phyloP scores from a whole-genome alignment of 2,888 invertebrate species.

The Vanessa cardui region DNA sequence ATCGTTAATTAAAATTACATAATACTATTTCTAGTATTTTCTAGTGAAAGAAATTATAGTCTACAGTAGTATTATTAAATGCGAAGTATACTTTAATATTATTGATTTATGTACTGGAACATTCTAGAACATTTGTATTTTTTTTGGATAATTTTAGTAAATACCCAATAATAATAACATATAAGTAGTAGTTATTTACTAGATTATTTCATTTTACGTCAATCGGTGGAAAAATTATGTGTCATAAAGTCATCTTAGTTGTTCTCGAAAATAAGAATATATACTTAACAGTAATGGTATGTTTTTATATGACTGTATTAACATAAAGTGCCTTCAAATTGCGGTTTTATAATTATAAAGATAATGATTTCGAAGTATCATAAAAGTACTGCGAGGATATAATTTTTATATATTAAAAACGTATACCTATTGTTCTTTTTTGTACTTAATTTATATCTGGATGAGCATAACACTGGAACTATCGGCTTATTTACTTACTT shows the following conservation, averaged over 20 bases:
- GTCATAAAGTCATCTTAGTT: neutral
- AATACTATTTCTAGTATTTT: constrained; percentile 8
- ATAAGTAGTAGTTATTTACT: neutral
- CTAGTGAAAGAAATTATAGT: neutral
- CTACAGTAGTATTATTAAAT: too few relatives aligned
- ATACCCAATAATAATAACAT: neutral
- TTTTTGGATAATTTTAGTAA: too few relatives aligned
- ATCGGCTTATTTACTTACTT: too few relatives aligned
- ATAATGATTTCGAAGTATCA: constrained; percentile 7
- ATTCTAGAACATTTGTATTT: neutral
- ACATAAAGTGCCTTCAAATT: constrained; percentile 8
- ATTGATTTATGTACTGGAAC: neutral
- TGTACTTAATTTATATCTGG: too few relatives aligned
- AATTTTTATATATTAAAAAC: neutral
- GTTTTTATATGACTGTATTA: constrained; percentile 1
- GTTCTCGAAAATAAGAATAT: constrained; percentile 4
- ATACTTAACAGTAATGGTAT: neutral
- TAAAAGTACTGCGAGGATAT: neutral
- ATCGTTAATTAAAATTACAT: constrained; percentile 17
- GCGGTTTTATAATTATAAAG: constrained; percentile 7
- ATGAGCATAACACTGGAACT: too few relatives aligned
- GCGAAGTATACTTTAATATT: too few relatives aligned
- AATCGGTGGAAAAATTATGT: constrained; percentile 12
- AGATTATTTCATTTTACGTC: constrained; percentile 3
- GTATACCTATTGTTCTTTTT: neutral